Conservation (phyloP, 2,113 vertebrate genomes). For the Gopherus flavomarginatus region DNA sequence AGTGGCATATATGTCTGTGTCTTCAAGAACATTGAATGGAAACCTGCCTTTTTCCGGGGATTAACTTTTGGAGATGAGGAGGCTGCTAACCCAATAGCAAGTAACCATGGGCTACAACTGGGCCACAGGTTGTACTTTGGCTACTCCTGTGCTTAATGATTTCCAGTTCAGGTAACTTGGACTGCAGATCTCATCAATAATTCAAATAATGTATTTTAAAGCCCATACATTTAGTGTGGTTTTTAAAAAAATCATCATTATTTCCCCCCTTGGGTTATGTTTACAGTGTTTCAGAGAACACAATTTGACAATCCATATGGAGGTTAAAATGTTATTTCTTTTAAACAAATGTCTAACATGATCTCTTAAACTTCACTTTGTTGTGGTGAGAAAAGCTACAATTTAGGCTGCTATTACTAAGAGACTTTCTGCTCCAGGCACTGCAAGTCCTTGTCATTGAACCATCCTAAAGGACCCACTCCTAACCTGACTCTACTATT, state of each 20-base stretch:
- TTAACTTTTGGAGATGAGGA: conserved; percentile 12
- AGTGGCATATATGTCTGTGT: neutral
- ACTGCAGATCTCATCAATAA: neutral
- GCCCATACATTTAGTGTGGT: neutral
- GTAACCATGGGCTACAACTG: neutral
- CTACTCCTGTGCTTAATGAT: neutral
- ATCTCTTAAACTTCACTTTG: conserved; percentile 39
- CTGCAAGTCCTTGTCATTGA: conserved; percentile 53
- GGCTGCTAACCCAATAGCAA: conserved; percentile 7
- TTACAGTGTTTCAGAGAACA: neutral
- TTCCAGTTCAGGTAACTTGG: conserved; percentile 9
- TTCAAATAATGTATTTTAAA: neutral
- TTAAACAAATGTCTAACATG: conserved; percentile 43
- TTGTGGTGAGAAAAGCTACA: conserved; percentile 36
- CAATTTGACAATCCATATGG: conserved; percentile 27
- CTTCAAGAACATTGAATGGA: conserved; percentile 12
- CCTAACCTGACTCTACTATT: conserved; percentile 18
- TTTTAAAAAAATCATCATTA: neutral
- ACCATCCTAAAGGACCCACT: conserved; percentile 52
- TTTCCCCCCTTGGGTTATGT: neutral
- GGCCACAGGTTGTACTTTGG: neutral
- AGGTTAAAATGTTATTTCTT: conserved; percentile 50
- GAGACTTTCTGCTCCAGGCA: conserved; percentile 66
- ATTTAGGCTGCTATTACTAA: conserved; percentile 9
- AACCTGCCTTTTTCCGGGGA: neutral